Conservation (phyloP, 35 echinoderm and acorn worm species). For the Ophioderma brevispina region DNA sequence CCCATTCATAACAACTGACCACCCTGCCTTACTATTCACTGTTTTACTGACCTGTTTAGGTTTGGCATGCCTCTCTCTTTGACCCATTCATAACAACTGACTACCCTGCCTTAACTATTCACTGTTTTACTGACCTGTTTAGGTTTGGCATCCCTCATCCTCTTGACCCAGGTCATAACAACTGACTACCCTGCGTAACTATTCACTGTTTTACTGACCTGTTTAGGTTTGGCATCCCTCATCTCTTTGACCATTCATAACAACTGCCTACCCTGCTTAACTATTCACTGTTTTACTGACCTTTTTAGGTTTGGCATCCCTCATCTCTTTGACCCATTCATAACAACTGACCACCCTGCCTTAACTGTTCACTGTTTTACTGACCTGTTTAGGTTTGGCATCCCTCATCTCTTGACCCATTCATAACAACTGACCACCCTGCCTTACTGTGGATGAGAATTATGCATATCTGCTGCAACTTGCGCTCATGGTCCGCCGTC, state of each 20-base stretch:
- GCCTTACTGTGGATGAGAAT: slow-evolving; percentile 25
- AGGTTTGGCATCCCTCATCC: too few relatives aligned
- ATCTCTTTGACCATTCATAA: slow-evolving; percentile 22
- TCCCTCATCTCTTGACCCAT: slow-evolving; percentile 24
- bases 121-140: too few relatives aligned
- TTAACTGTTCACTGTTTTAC: background rate
- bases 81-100: background rate
- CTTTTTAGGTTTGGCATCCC: background rate
- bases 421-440: background rate
- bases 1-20: background rate
- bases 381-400: slow-evolving; percentile 56
- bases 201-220: slow-evolving; percentile 30
- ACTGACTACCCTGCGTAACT: too few relatives aligned
- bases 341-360: background rate
- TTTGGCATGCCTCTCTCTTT: slow-evolving; percentile 33
- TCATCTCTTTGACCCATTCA: background rate
- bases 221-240: slow-evolving; percentile 47
- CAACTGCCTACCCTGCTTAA: background rate
- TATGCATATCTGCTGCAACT: slow-evolving; percentile 61
- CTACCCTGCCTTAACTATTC: background rate
- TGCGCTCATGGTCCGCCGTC: slow-evolving; percentile 45
- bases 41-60: slow-evolving; percentile 46
- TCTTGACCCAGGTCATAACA: too few relatives aligned
- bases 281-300: background rate
- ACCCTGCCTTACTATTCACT: background rate